Evolutionary conservation across 2,797 vertebrate genomes (phyloP).

Genomic region (Arnoldichthys spilopterus): DNA sequence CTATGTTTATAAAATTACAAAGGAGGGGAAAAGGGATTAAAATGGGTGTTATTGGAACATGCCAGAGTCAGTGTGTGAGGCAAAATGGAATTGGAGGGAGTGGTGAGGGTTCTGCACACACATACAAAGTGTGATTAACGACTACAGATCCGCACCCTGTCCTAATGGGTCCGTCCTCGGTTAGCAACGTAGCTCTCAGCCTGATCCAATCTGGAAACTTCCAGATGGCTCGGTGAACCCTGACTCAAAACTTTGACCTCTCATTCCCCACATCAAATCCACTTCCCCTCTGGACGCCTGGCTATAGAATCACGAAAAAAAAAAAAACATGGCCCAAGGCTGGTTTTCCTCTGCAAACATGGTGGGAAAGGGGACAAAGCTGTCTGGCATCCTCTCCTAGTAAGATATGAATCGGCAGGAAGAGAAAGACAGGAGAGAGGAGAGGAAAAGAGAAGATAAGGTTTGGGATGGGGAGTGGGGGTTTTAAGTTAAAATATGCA

Average conservation of each 20-base stretch:
- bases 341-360: slow-evolving; percentile 8
- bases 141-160: slow-evolving; percentile 34
- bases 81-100: slow-evolving; percentile 17
- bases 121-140: slow-evolving; percentile 21
- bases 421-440: slow-evolving; percentile 49
- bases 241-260: slow-evolving; percentile 35
- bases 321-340: slow-evolving; percentile 4
- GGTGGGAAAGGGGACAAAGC: slow-evolving; percentile 42
- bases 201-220: slow-evolving; percentile 47
- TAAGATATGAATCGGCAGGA: slow-evolving; percentile 62
- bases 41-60: slow-evolving; percentile 18
- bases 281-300: slow-evolving; percentile 19
- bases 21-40: neutral
- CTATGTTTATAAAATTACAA: slow-evolving; percentile 25
- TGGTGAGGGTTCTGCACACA: slow-evolving; percentile 15
- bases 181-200: slow-evolving; percentile 29
- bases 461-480: neutral
- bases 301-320: slow-evolving; percentile 11
- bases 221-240: slow-evolving; percentile 37
- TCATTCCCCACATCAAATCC: slow-evolving; percentile 32
- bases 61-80: slow-evolving; percentile 8
- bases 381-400: slow-evolving; percentile 61
- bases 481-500: slow-evolving; percentile 26
- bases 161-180: slow-evolving; percentile 8
- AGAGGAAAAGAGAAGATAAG: slow-evolving; percentile 43